Evolutionary conservation across 2,797 vertebrate genomes (phyloP), one percentile per base, ranked within the genome.

Genomic region (Scarus forsteni): DNA sequence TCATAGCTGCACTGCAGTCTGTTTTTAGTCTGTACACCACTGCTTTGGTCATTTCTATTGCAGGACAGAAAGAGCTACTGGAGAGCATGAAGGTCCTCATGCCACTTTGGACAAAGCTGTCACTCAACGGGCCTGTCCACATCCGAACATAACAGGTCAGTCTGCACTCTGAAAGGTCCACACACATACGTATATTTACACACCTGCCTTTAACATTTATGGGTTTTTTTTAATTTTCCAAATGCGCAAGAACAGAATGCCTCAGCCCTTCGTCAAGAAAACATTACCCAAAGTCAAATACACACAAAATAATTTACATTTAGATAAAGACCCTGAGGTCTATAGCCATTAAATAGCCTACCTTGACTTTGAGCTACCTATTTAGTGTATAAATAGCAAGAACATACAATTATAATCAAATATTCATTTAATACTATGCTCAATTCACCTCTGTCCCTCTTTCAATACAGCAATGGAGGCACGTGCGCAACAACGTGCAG

Each of bases 401-500:
- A 45, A 40, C 8, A 36, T 18, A 7, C 42, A 65, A 11, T 73
- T 39, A 57, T n/a, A 56, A 69, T 15, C 45, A 48, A 35, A 60
- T 42, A 40, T 69, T 0, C 16, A 44, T 36, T 49, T 50, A 39
- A 70, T 38, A 66, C 19, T 52, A 14, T 45, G 27, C 40, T 70
- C 19, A 68, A 1, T 48, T 77, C 44, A 48, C 5, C 56, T 15
- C 15, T 75, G 38, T 65, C 42, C 8, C 0, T 75, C 34, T 71
- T 45, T 72, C 52, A 27, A 27, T 80, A 38, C 89, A 99, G 98
- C 96, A 60, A 99, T 99, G 97, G 96, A 98, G 88, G 94, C 93
- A 81, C 95, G 97, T 68, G 97, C 97, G 7, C 82, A 39, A 19
- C 94, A 94, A 76, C 94, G 97, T 1, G 92, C 93, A 18, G 93